Evolutionary conservation across 2,113 vertebrate genomes (phyloP), one percentile per base, ranked within the genome.

Genomic region (Scytalopus superciliaris): DNA sequence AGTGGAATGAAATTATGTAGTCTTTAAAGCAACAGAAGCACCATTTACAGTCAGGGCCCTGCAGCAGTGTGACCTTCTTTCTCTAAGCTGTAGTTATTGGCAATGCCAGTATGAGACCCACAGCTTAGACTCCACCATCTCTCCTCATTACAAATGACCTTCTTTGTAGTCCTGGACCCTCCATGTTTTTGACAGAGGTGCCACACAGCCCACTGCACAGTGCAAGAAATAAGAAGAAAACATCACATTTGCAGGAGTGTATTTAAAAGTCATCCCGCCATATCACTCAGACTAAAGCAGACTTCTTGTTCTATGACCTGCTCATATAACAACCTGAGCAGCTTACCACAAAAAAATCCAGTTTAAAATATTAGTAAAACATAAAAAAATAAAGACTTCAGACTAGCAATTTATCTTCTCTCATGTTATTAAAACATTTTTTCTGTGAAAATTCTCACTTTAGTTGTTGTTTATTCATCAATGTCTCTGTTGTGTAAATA

Each of bases 1-100:
- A 75, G 40, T 81, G 53, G 90, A 92, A 84, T 87, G 64, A 95
- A 94, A 94, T 96, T 83, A 90, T 93, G 83, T 94, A 85, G 81
- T 67, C 75, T 95, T 96, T 89, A 91, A 96, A 93, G 88, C 44
- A 27, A 80, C 14, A 79, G 66, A 33, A 55, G 21, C 37, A 84
- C 60, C 27, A 47, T 85, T 75, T 57, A 35, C 40, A 28, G 57
- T 27, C 47, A 57, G 52, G 25, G 72, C 84, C 67, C 77, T 68
- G 39, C 13, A 27, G 92, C 80, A 78, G 33, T 69, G 17, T 33
- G 24, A 53, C 37, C 77, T 90, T 88, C 88, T 78, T 84, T 64
- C 82, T 64, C 64, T 87, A 84, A 87, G 50, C 50, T 42, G 21
- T 35, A 81, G 68, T 57, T 83, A 85, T 31, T 80, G 77, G 55